Conservation (phyloP, 1,140 invertebrate species). For the Lucilia cuprina region DNA sequence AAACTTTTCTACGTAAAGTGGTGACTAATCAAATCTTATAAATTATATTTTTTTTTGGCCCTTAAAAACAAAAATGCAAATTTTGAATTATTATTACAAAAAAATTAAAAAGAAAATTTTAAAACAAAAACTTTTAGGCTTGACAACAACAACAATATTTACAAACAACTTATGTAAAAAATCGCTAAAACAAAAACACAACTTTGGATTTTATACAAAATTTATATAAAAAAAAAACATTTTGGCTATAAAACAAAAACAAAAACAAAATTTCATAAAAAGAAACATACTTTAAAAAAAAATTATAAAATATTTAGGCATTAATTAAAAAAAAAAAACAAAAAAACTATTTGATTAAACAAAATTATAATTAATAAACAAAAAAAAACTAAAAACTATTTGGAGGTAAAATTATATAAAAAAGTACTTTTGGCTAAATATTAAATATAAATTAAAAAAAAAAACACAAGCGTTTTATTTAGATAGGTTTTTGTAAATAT, state of each 20-base stretch:
- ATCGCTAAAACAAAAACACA: constrained; percentile 19
- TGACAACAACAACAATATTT: constrained; percentile 39
- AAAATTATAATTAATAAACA: constrained; percentile 22
- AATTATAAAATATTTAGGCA: constrained; percentile 34
- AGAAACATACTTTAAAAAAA: neutral
- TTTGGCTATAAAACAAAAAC: constrained; percentile 31
- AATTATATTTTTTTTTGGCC: constrained; percentile 22
- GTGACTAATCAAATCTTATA: constrained; percentile 4
- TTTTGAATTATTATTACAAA: constrained; percentile 20
- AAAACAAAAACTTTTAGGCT: constrained; percentile 33
- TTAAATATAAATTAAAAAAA: neutral
- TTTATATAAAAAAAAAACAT: constrained; percentile 35
- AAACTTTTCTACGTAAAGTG: constrained; percentile 26
- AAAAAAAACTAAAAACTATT: constrained; percentile 25
- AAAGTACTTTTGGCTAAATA: constrained; percentile 23
- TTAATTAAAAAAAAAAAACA: constrained; percentile 29
- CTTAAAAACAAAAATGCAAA: constrained; percentile 17
- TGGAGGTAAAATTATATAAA: constrained; percentile 37
- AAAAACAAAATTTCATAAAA: neutral
- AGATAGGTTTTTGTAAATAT: constrained; percentile 44
- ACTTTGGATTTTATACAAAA: constrained; percentile 33
- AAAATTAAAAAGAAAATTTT: neutral
- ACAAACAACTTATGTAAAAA: constrained; percentile 41
- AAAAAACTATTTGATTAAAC: neutral
- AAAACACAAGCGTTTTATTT: constrained; percentile 37